These are phyloP conservation scores for Stegodyphus dumicola DNA, from an alignment of 1,140 invertebrate genomes.

Conservation along the genomic window DNA sequence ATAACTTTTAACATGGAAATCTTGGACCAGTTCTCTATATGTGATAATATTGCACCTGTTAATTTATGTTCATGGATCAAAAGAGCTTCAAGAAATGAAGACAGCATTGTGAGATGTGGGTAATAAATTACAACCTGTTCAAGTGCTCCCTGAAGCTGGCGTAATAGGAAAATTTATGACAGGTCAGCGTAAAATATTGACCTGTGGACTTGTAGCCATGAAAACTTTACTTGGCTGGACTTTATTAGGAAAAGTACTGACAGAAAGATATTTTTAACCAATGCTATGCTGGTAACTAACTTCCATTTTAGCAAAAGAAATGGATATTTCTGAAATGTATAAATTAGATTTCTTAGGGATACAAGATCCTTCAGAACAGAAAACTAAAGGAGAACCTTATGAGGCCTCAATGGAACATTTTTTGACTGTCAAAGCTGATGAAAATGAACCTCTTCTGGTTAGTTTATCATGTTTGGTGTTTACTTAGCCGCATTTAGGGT, in stretches of 20 bases:
- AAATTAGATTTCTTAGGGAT: conserved; percentile 17
- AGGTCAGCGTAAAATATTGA: conserved; percentile 62
- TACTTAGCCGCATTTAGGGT: too few species aligned
- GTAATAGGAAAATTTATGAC: conserved; percentile 63
- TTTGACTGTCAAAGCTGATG: too few species aligned
- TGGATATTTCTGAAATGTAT: conserved; percentile 10
- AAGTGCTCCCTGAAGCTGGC: background rate
- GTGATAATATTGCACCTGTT: conserved; percentile 10
- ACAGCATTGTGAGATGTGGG: conserved; percentile 8
- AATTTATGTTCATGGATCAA: conserved; percentile 13
- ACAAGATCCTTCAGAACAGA: background rate
- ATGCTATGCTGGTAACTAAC: background rate
- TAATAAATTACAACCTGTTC: background rate
- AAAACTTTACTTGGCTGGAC: conserved; percentile 67
- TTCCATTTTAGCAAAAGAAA: background rate
- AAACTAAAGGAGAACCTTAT: conserved; percentile 25
- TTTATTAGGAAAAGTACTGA: conserved; percentile 64
- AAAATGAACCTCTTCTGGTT: too few species aligned
- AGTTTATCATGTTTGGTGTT: too few species aligned
- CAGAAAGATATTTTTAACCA: background rate
- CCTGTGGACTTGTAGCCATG: conserved; percentile 62
- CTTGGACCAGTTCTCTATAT: background rate
- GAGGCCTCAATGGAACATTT: background rate
- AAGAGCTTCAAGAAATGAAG: conserved; percentile 22
- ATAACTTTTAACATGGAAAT: background rate